phyloP scores from a whole-genome alignment of 2,888 invertebrate species.

The Drosophila recens region DNA sequence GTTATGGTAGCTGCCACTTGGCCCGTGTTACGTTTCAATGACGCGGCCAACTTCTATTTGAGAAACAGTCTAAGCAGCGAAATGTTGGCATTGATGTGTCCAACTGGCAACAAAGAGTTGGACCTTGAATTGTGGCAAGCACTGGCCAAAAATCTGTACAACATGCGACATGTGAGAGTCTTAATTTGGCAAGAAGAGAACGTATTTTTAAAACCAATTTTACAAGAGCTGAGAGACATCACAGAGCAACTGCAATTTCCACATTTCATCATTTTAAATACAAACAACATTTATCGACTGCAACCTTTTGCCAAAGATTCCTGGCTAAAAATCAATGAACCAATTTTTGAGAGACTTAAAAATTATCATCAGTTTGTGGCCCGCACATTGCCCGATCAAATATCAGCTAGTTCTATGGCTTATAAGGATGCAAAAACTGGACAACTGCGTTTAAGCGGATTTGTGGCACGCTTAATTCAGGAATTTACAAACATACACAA shows the following conservation, averaged over 20 bases:
- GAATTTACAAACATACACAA: slow-evolving; percentile 51
- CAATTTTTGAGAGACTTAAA: slow-evolving; percentile 31
- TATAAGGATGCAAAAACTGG: slow-evolving; percentile 38
- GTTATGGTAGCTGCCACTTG: slow-evolving; percentile 7
- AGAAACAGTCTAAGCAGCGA: slow-evolving; percentile 40
- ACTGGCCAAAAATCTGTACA: slow-evolving; percentile 49
- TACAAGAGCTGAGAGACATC: slow-evolving; percentile 13
- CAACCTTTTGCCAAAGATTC: slow-evolving; percentile 44
- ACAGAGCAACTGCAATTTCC: slow-evolving; percentile 28
- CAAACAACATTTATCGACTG: slow-evolving; percentile 25
- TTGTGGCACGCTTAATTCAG: slow-evolving; percentile 44
- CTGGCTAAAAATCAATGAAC: slow-evolving; percentile 38
- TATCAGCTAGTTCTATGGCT: slow-evolving; percentile 40
- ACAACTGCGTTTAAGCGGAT: slow-evolving; percentile 36
- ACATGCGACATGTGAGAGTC: slow-evolving; percentile 62
- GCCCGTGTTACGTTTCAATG: slow-evolving; percentile 44
- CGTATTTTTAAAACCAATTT: not conserved
- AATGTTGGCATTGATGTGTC: slow-evolving; percentile 57
- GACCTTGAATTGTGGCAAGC: slow-evolving; percentile 54
- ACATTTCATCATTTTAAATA: slow-evolving; percentile 33
- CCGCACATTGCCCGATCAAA: slow-evolving; percentile 56
- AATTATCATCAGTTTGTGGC: slow-evolving; percentile 40
- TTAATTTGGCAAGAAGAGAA: slow-evolving; percentile 27
- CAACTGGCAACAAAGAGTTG: slow-evolving; percentile 9
- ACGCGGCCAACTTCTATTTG: slow-evolving; percentile 34